Evolutionary conservation across 1,140 invertebrate species (phyloP).

Genomic region (Thaumatotibia leucotreta): DNA sequence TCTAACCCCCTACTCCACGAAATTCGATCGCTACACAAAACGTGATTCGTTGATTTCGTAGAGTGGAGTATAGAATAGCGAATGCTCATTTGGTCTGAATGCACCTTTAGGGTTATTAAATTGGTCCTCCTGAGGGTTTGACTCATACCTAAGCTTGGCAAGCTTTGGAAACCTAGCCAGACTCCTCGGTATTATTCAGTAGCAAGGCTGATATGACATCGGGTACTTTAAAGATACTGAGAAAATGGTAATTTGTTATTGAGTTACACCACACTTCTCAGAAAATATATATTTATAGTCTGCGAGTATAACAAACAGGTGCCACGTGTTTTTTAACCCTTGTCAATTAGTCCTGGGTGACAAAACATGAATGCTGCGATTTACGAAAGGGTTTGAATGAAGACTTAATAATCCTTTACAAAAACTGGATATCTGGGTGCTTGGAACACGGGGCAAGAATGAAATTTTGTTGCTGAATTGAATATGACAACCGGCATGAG

Average conservation of each 20-base stretch:
- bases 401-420: constrained; percentile 14
- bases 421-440: constrained; percentile 15
- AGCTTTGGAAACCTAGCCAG: not conserved
- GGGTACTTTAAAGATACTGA: not conserved
- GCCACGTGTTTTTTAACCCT: constrained; percentile 19
- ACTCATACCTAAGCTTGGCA: not conserved
- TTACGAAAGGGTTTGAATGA: constrained; percentile 19
- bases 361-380: constrained; percentile 18
- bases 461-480: not conserved
- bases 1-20: too few relatives aligned
- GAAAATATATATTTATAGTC: not conserved
- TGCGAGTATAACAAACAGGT: not conserved
- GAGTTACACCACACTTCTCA: not conserved
- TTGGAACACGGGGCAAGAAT: not conserved
- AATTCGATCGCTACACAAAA: too few relatives aligned
- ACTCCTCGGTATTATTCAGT: not conserved
- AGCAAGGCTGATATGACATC: not conserved
- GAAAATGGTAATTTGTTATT: not conserved
- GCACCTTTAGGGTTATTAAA: too few relatives aligned
- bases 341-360: constrained; percentile 21
- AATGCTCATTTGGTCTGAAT: too few relatives aligned
- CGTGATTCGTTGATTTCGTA: too few relatives aligned
- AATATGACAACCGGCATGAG: not conserved
- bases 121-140: too few relatives aligned
- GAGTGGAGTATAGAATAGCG: too few relatives aligned